Percentiles rank a stretch among this genome's conserved stretches.
These are phyloP conservation scores for Lapara coniferarum DNA, from an alignment of 2,888 invertebrate genomes.

Conservation along the genomic window DNA sequence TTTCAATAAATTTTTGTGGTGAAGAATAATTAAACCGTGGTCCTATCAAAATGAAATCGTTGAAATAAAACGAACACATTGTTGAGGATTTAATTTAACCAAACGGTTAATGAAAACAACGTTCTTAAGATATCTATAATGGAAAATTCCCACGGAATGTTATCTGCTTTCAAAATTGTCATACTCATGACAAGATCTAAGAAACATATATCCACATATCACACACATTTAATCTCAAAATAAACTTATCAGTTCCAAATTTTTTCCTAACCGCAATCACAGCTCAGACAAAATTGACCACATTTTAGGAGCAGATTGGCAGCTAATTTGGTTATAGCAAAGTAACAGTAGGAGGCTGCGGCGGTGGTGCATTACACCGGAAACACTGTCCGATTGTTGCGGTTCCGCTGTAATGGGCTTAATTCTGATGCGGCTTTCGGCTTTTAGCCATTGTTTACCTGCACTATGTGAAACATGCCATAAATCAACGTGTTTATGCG, in stretches of 20 bases:
- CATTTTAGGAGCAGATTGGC: conserved; percentile 15
- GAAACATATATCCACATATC: no score
- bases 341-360: conserved; percentile 38
- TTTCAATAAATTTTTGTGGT: not conserved
- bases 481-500: conserved; percentile 36
- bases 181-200: no score
- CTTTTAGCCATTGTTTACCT: conserved; percentile 81
- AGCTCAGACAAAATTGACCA: not conserved
- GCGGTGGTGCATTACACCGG: conserved; percentile 67
- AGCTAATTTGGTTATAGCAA: conserved; percentile 32
- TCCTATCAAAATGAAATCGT: not conserved
- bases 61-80: no score
- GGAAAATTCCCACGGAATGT: no score
- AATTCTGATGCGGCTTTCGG: conserved; percentile 79
- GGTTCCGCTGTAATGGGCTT: conserved; percentile 75
- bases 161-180: no score
- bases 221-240: not conserved
- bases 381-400: conserved; percentile 68
- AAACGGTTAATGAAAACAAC: no score
- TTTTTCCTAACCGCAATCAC: not conserved
- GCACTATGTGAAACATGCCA: conserved; percentile 42
- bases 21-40: not conserved
- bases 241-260: not conserved
- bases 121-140: no score
- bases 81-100: no score